A percentile compares a stretch with the other conserved stretches of the same genome.
phyloP scores from a whole-genome alignment of 2,888 invertebrate species.

The Podabrus alpinus region DNA sequence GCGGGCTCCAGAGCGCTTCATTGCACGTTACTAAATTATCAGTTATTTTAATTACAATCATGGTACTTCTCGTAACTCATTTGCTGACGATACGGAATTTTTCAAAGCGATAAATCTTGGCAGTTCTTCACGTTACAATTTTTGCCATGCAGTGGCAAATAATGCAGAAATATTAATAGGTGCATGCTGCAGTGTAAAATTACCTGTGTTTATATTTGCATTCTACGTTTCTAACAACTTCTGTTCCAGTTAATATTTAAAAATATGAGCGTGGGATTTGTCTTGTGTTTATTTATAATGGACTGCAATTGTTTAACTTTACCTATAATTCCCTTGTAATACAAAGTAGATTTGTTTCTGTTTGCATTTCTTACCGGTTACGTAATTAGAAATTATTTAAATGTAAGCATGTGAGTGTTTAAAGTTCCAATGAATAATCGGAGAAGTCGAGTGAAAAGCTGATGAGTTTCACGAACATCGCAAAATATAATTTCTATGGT shows the following conservation, averaged over 20 bases:
- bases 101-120: conserved; percentile 20
- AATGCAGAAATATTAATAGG: background rate
- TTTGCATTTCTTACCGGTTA: background rate
- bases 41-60: background rate
- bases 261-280: background rate
- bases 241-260: conserved; percentile 1
- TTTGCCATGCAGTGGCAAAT: conserved; percentile 9
- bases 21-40: background rate
- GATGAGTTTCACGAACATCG: no score
- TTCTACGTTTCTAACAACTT: background rate
- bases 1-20: no score
- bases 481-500: no score
- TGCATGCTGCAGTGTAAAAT: conserved; percentile 4
- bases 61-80: conserved; percentile 17
- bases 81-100: conserved; percentile 18
- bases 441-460: background rate
- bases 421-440: background rate
- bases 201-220: background rate
- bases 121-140: conserved; percentile 30
- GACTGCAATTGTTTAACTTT: background rate
- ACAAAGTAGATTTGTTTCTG: background rate
- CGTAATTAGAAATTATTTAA: background rate
- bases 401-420: background rate
- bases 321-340: background rate
- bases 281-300: background rate